These are phyloP conservation scores for Tursiops truncatus DNA, from an alignment of 2,113 vertebrate species.

Conservation along the genomic window DNA sequence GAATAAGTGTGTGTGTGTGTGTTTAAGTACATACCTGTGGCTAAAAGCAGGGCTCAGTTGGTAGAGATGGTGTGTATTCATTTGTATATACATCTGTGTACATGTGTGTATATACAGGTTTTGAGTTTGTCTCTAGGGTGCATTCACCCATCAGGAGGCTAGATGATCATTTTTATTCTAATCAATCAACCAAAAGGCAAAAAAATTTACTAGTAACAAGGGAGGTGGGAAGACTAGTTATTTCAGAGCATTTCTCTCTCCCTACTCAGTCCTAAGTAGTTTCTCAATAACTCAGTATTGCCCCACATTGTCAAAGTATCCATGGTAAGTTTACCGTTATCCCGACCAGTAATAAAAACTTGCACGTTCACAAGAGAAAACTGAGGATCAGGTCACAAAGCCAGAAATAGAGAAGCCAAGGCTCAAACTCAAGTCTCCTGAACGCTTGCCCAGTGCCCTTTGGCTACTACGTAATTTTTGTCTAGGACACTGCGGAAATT, in stretches of 20 bases:
- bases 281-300: background rate
- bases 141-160: background rate
- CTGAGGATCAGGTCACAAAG: background rate
- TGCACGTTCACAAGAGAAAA: background rate
- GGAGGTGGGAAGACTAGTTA: background rate
- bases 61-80: background rate
- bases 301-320: background rate
- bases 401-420: background rate
- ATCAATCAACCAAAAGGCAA: background rate
- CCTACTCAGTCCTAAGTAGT: background rate
- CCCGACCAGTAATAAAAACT: background rate
- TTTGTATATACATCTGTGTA: background rate
- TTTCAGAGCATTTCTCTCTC: background rate
- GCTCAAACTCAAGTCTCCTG: background rate
- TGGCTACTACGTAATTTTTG: background rate
- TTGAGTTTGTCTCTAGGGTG: background rate
- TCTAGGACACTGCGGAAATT: background rate
- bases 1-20: background rate
- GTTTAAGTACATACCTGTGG: background rate
- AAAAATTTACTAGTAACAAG: background rate
- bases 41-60: background rate
- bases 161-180: background rate
- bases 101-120: rapidly evolving
- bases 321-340: background rate
- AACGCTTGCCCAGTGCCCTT: background rate